A percentile compares a stretch with the other conserved stretches of the same genome.
These are phyloP conservation scores for Endomychus coccineus DNA, from an alignment of 2,888 invertebrate genomes.

Conservation along the genomic window DNA sequence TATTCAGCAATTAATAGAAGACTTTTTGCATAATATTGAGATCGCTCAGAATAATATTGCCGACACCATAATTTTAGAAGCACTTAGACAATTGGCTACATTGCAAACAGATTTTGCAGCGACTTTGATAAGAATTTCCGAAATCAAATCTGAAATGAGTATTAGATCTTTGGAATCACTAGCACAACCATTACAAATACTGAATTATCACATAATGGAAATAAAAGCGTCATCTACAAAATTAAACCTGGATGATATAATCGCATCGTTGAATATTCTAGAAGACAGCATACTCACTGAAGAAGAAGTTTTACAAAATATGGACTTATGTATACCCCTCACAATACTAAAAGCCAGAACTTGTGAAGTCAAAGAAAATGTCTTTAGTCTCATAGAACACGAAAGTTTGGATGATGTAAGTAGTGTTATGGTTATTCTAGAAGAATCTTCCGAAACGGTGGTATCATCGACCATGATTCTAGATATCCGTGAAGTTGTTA, in stretches of 20 bases:
- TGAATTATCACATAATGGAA: constrained; percentile 37
- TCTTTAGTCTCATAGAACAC: constrained; percentile 33
- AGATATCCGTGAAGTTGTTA: constrained; percentile 28
- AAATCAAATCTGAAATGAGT: constrained; percentile 33
- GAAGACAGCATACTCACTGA: constrained; percentile 36
- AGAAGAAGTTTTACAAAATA: constrained; percentile 29
- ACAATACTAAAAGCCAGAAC: constrained; percentile 32
- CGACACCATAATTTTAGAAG: constrained; percentile 35
- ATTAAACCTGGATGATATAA: constrained; percentile 35
- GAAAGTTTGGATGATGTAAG: constrained; percentile 22
- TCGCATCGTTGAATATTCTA: constrained; percentile 35
- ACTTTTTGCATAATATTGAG: constrained; percentile 39
- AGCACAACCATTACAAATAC: constrained; percentile 46
- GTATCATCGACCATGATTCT: constrained; percentile 29
- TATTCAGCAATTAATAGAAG: constrained; percentile 36
- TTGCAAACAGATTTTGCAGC: constrained; percentile 38
- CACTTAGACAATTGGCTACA: constrained; percentile 35
- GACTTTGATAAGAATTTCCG: constrained; percentile 30
- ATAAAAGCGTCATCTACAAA: constrained; percentile 26
- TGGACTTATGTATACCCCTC: constrained; percentile 31
- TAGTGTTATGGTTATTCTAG: constrained; percentile 29
- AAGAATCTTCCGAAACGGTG: constrained; percentile 28
- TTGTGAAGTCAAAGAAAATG: constrained; percentile 35
- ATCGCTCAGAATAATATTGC: constrained; percentile 32
- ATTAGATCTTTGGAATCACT: constrained; percentile 46